These are phyloP conservation scores for Hyalella azteca DNA, from an alignment of 2,888 invertebrate genomes.

Conservation along the genomic window DNA sequence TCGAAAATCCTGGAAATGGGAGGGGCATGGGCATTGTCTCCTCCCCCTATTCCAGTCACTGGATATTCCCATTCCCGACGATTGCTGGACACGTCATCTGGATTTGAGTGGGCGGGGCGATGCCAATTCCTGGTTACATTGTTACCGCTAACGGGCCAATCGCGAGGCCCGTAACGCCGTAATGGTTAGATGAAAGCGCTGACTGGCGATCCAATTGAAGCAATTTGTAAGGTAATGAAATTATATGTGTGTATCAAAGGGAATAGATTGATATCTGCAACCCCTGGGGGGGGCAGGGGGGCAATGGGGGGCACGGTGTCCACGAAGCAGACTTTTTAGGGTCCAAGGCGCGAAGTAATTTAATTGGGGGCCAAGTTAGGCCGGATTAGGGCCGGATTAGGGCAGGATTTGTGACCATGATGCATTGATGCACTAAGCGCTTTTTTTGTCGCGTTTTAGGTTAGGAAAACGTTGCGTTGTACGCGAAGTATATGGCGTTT, in stretches of 20 bases:
- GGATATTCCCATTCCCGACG: background rate
- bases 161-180: slow-evolving; percentile 48
- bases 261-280: slow-evolving; percentile 59
- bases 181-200: slow-evolving; percentile 58
- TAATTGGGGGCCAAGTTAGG: background rate
- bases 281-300: slow-evolving; percentile 36
- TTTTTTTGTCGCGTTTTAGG: background rate
- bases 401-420: background rate
- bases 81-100: background rate
- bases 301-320: background rate
- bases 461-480: background rate
- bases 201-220: slow-evolving; percentile 58
- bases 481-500: background rate
- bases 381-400: background rate
- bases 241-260: slow-evolving; percentile 59
- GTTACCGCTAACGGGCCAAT: slow-evolving; percentile 51
- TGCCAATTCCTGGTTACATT: slow-evolving; percentile 9
- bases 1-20: background rate
- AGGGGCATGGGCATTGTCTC: no score
- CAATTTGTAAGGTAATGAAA: slow-evolving; percentile 59
- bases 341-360: background rate
- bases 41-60: background rate
- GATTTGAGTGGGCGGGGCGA: background rate
- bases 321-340: background rate
- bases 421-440: background rate